These are phyloP conservation scores for Polyommatus icarus DNA, from an alignment of 2,888 invertebrate genomes.

Conservation along the genomic window DNA sequence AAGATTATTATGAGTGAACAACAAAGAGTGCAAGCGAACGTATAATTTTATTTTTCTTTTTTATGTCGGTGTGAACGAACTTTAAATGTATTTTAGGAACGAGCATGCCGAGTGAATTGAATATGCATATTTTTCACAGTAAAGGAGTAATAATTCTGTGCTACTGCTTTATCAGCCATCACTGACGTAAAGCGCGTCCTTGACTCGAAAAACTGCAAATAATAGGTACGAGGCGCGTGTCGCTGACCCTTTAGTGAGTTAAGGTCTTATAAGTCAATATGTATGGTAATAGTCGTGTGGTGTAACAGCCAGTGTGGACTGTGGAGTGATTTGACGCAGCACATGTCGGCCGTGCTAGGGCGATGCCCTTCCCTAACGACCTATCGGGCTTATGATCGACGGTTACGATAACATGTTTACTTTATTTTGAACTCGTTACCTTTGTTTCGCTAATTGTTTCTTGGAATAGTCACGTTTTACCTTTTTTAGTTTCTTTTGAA, in stretches of 20 bases:
- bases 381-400: constrained; percentile 35
- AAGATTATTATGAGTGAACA: constrained; percentile 8
- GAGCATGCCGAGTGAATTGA: not conserved
- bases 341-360: constrained; percentile 38
- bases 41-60: constrained; percentile 18
- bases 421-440: constrained; percentile 27
- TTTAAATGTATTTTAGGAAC: constrained; percentile 23
- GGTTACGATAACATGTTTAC: constrained; percentile 37
- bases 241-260: constrained; percentile 58
- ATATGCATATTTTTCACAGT: constrained; percentile 23
- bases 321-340: constrained; percentile 17
- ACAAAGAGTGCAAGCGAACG: constrained; percentile 28
- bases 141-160: constrained; percentile 30
- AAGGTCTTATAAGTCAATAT: constrained; percentile 32
- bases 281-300: constrained; percentile 34
- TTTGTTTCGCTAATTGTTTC: not conserved
- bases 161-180: constrained; percentile 48
- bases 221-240: constrained; percentile 63
- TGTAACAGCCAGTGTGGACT: not conserved
- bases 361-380: constrained; percentile 42
- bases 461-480: not conserved
- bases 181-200: constrained; percentile 73
- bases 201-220: constrained; percentile 72
- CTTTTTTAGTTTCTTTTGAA: not conserved
- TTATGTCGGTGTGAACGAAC: constrained; percentile 18